Base-by-base conservation (phyloP, 2,888 invertebrate species). In the Drosophila peninsularis region DNA sequence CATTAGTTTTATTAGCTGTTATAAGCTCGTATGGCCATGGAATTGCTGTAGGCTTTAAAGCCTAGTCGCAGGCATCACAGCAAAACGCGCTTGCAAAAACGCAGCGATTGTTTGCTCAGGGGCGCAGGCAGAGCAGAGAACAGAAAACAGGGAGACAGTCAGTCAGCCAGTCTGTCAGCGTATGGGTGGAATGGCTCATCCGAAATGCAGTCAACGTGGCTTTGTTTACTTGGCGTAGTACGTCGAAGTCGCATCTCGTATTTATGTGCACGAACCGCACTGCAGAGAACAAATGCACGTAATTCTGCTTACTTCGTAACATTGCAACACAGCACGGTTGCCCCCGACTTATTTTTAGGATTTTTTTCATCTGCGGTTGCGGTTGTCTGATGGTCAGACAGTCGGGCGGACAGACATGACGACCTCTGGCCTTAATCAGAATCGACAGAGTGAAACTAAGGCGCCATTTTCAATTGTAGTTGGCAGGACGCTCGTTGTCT, bases 281-380 rank as follows among this genome's bases (percentile, higher is more conserved):
- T 84, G 85, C 85, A 80, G 82, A 84, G 87, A 89, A 89, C 90
- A 90, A 90, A 86, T 81, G 90, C 90, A 90, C 89, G 89, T 89
- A 90, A 84, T 90, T 90, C 80, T 88, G 88, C 87, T 83, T 83
- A 88, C 90, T 87, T 78, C 69, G 80, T 79, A 71, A 62, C 75
- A 83, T 75, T 76, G 82, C 75, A 78, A 81, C 86, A 77, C 71
- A 72, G 75, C 73, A 65, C 42, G 62, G 71, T 55, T 44, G 52
- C 61, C 54, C 61, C 54, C 56, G 49, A 47, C 65, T 80, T 75
- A 71, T 86, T 82, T 86, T 78, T 80, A 67, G 71, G 61, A 53
- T 64, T 60, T 70, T 75, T 37, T 52, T 64, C 30, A 58, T 44
- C 62, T 84, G 83, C 63, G 86, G 83, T 80, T 83, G 79, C 77